phyloP scores from a whole-genome alignment of 2,113 vertebrate genomes.

The Bubo blakistoni region DNA sequence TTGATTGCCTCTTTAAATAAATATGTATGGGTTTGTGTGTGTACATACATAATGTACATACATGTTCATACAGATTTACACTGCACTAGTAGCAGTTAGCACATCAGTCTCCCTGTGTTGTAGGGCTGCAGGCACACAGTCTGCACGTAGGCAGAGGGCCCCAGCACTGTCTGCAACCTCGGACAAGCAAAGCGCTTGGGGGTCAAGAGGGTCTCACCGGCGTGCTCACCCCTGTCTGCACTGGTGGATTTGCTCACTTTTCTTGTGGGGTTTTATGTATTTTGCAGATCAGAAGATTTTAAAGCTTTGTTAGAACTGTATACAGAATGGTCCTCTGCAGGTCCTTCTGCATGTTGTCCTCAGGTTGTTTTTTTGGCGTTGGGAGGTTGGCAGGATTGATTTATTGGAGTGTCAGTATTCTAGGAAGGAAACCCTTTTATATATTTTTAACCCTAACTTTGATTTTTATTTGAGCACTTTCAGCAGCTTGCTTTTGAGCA shows the following conservation, averaged over 20 bases:
- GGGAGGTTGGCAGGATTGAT: conserved; percentile 3
- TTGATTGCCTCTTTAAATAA: background rate
- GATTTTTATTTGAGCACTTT: background rate
- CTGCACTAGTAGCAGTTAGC: background rate
- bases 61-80: background rate
- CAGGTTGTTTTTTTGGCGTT: background rate
- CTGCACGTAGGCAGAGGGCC: background rate
- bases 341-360: conserved; percentile 11
- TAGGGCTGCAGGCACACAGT: background rate
- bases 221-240: background rate
- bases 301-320: background rate
- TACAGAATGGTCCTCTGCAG: background rate
- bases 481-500: background rate
- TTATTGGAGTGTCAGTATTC: conserved; percentile 21
- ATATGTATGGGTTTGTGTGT: background rate
- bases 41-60: too few relatives aligned
- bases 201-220: background rate
- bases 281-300: conserved; percentile 22
- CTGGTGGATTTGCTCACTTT: background rate
- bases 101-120: rapidly evolving
- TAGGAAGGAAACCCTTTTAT: background rate
- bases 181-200: background rate
- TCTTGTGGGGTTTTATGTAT: background rate
- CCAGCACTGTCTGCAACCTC: background rate
- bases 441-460: background rate